Evolutionary conservation across 2,888 invertebrate species (phyloP).

Genomic region (Thymelicus lineola): DNA sequence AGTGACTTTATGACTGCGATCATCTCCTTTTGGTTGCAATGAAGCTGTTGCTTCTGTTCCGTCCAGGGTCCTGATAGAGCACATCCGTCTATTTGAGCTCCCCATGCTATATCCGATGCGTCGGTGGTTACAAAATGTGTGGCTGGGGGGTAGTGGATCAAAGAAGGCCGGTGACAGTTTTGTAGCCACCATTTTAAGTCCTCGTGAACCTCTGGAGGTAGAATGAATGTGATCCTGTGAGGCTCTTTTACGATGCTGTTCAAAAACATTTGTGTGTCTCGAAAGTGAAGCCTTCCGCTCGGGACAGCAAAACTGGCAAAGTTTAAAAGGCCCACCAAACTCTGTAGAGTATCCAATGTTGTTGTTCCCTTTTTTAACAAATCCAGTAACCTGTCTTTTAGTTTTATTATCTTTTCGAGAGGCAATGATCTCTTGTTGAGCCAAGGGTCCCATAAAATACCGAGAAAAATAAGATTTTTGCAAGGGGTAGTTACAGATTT

Average conservation of each 20-base stretch:
- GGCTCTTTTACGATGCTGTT: background rate
- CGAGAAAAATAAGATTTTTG: too few species aligned
- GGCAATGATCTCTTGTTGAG: too few species aligned
- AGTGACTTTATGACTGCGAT: background rate
- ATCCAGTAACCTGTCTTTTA: too few species aligned
- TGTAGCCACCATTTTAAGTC: background rate
- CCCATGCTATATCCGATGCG: conserved; percentile 46
- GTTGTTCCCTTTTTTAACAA: too few species aligned
- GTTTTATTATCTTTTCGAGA: too few species aligned
- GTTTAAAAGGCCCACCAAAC: too few species aligned
- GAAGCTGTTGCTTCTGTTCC: conserved; percentile 39
- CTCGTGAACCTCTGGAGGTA: background rate
- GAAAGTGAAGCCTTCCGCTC: background rate
- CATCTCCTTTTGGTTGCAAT: conserved; percentile 47
- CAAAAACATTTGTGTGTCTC: background rate
- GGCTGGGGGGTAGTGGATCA: background rate
- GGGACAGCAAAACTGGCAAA: background rate
- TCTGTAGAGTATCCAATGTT: too few species aligned
- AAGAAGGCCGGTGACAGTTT: background rate
- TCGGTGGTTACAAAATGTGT: conserved; percentile 44
- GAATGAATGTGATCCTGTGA: background rate
- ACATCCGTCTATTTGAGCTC: conserved; percentile 38
- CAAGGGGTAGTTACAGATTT: too few species aligned
- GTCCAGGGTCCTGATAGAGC: conserved; percentile 39
- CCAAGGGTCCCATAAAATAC: too few species aligned